phyloP scores from a whole-genome alignment of 2,888 invertebrate genomes.

The Ditylenchus weischeri region DNA sequence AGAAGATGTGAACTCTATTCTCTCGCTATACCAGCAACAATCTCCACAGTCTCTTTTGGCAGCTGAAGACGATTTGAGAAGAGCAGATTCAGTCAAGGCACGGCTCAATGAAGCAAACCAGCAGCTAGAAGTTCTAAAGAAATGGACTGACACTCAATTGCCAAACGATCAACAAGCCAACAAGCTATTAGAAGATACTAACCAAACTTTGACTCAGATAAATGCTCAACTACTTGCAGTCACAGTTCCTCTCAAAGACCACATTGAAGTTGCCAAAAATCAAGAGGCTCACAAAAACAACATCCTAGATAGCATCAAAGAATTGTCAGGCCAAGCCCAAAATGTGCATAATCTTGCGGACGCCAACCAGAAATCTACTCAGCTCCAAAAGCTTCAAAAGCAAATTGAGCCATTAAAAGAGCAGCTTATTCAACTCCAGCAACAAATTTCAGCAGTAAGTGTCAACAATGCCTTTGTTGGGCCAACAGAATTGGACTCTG shows the following conservation, averaged over 20 bases:
- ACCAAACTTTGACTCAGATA: not conserved
- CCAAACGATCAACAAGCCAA: constrained; percentile 5
- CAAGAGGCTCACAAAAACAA: not conserved
- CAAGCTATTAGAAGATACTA: constrained; percentile 11
- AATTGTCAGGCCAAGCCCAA: not conserved
- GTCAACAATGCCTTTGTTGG: not conserved
- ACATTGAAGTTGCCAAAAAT: constrained; percentile 1
- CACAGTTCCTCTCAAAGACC: not conserved
- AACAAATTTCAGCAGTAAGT: not conserved
- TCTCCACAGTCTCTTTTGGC: constrained; percentile 5
- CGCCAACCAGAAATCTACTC: constrained; percentile 1
- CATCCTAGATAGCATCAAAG: not conserved
- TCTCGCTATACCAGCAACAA: not conserved
- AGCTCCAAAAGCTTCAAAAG: not conserved
- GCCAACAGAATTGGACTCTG: constrained; percentile 8
- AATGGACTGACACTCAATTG: not conserved
- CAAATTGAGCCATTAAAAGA: constrained; percentile 1
- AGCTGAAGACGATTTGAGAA: constrained; percentile 2
- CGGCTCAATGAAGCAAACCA: constrained; percentile 3
- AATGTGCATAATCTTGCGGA: not conserved
- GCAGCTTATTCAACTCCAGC: not conserved
- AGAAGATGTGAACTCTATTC: not conserved
- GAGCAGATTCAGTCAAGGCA: not conserved
- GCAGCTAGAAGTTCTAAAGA: not conserved
- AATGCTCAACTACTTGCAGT: too few species aligned